These are phyloP conservation scores for Trilocha varians DNA, from an alignment of 2,888 invertebrate species.

Conservation along the genomic window DNA sequence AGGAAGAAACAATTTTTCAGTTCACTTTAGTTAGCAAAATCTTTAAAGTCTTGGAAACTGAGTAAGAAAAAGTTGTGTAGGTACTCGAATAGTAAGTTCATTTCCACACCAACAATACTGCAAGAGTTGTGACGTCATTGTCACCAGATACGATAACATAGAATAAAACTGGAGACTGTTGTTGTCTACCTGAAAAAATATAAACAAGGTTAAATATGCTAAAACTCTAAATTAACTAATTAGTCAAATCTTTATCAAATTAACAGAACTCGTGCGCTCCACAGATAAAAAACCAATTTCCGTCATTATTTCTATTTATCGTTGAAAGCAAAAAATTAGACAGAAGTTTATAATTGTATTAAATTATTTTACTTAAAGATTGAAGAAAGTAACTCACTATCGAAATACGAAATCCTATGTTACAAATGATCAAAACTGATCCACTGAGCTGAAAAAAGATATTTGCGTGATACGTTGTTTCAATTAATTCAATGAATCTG, in stretches of 20 bases:
- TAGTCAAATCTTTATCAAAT: too few species aligned
- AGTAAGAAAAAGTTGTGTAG: not conserved
- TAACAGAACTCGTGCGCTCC: too few species aligned
- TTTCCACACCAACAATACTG: conserved; percentile 72
- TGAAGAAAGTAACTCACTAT: conserved; percentile 31
- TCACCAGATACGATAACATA: conserved; percentile 54
- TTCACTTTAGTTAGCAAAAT: too few species aligned
- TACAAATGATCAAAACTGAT: conserved; percentile 59
- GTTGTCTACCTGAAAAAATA: conserved; percentile 34
- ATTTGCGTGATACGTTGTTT: conserved; percentile 60
- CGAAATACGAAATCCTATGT: conserved; percentile 53
- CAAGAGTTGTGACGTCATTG: conserved; percentile 67
- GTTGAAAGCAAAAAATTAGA: too few species aligned
- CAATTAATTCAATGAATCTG: conserved; percentile 59
- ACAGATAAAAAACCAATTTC: too few species aligned
- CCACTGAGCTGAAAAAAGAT: conserved; percentile 71
- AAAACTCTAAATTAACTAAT: too few species aligned
- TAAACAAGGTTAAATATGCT: too few species aligned
- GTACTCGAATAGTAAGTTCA: conserved; percentile 55
- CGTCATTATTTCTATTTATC: too few species aligned
- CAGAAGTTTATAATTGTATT: too few species aligned
- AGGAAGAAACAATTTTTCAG: not conserved
- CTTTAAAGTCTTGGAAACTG: not conserved
- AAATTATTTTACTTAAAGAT: too few species aligned
- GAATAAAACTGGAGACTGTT: conserved; percentile 57